These are phyloP conservation scores for Hypanus sabinus DNA, from an alignment of 2,113 vertebrate species.

Conservation along the genomic window DNA sequence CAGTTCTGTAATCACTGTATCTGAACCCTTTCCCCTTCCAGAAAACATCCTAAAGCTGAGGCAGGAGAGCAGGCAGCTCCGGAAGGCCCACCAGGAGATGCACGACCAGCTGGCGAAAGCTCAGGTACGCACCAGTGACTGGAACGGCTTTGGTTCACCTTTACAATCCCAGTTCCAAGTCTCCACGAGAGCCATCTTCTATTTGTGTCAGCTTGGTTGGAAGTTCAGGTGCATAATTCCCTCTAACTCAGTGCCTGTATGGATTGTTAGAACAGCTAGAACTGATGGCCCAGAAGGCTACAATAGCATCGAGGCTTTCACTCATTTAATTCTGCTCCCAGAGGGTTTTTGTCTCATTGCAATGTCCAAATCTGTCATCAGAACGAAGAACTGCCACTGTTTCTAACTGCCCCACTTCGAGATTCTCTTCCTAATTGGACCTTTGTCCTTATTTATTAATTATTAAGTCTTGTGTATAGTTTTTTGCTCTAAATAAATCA, in stretches of 20 bases:
- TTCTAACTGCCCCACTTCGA: not conserved
- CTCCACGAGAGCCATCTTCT: not conserved
- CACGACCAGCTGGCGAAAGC: slow-evolving; percentile 53
- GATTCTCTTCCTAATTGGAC: not conserved
- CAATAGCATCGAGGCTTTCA: not conserved
- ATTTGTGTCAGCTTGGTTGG: not conserved
- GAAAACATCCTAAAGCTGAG: slow-evolving; percentile 52
- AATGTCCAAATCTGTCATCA: not conserved
- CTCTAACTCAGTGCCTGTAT: not conserved
- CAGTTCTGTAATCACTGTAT: not conserved
- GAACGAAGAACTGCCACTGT: too few species aligned
- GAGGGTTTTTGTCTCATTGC: not conserved
- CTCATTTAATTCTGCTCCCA: not conserved
- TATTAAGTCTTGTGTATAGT: not conserved
- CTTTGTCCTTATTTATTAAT: not conserved
- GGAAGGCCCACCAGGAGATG: slow-evolving; percentile 56
- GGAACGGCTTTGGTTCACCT: too few species aligned
- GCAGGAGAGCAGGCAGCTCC: slow-evolving; percentile 57
- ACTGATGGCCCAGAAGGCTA: not conserved
- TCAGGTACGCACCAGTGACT: slow-evolving; percentile 46
- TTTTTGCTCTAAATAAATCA: not conserved
- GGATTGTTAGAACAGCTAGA: not conserved
- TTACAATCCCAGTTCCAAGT: too few species aligned
- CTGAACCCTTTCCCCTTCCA: slow-evolving; percentile 40
- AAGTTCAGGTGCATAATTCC: not conserved